Base-by-base conservation (phyloP, 2,797 vertebrate genomes). In the Myoxocephalus aenaeus region DNA sequence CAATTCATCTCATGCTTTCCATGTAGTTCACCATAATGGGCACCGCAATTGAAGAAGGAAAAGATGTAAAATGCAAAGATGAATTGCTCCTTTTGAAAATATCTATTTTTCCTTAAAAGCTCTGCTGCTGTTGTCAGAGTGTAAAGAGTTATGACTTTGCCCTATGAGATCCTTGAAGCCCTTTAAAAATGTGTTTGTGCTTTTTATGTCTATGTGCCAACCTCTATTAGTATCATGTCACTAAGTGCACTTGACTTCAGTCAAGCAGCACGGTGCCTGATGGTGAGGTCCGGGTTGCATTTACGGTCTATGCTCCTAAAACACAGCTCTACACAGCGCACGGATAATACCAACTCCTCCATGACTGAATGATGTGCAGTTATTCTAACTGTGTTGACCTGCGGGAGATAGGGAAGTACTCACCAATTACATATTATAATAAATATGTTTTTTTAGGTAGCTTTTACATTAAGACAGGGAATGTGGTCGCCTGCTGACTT, bases 141-240 rank as follows among this genome's bases (percentile, higher is more conserved):
- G 73, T 54, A 77, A 81, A 57, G 76, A 86, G 83, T 81, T 83
- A 85, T 67, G 83, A 79, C 78, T 90, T 86, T 86, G 84, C 77
- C 83, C 85, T 88, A 58, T 77, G 77, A 88, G 84, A 86, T 86
- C 77, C 81, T 90, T 90, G 83, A 89, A 84, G 86, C 63, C 50
- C 83, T 86, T 86, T 86, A 84, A 92, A 81, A 92, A 88, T 89
- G 82, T 83, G 81, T 90, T 91, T 91, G 75, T 89, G 74, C 90
- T 85, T 90, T 90, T 87, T 81, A 89, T 89, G 83, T 90, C 71
- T 87, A 58, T 9, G 79, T 87, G 88, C 79, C 89, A 89, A 61
- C 81, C 74, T 88, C 80, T 83, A 89, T 93, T 91, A 92, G 85
- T 78, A 79, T 92, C 89, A 86, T 85, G 71, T 83, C 81, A 82